Evolutionary conservation across 2,888 invertebrate genomes (phyloP).

Genomic region (Iselma pallidipennis): DNA sequence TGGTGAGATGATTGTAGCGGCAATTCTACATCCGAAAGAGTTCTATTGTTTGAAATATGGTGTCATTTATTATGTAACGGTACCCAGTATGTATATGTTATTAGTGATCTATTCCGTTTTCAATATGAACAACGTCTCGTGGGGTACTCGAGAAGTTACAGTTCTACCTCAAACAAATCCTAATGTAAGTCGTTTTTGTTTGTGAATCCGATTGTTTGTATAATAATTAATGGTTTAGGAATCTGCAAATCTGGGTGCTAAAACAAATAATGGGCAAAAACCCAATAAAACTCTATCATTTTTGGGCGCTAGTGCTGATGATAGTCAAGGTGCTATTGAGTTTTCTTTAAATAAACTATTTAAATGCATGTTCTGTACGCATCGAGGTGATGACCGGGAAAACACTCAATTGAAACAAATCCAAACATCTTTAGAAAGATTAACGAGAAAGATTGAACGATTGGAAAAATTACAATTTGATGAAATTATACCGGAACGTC

Average conservation of each 20-base stretch:
- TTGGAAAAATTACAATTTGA: slow-evolving; percentile 49
- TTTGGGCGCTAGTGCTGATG: slow-evolving; percentile 40
- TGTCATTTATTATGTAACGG: slow-evolving; percentile 84
- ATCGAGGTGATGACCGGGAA: slow-evolving; percentile 53
- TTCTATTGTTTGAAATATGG: slow-evolving; percentile 74
- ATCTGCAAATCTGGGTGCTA: slow-evolving; percentile 73
- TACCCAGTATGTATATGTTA: slow-evolving; percentile 94
- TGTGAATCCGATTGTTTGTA: not conserved
- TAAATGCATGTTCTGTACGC: slow-evolving; percentile 60
- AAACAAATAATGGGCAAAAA: slow-evolving; percentile 62
- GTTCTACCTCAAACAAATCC: slow-evolving; percentile 36
- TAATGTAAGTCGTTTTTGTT: slow-evolving; percentile 28
- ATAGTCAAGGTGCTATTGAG: slow-evolving; percentile 59
- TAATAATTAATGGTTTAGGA: slow-evolving; percentile 77
- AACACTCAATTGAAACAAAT: slow-evolving; percentile 52
- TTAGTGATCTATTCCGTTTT: slow-evolving; percentile 90
- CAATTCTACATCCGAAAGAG: slow-evolving; percentile 79
- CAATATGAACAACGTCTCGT: slow-evolving; percentile 90
- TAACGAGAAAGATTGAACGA: slow-evolving; percentile 54
- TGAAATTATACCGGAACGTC: slow-evolving; percentile 9
- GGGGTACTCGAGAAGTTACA: slow-evolving; percentile 89
- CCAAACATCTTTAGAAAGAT: slow-evolving; percentile 50
- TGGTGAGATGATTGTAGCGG: slow-evolving; percentile 67
- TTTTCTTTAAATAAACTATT: slow-evolving; percentile 61
- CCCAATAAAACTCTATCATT: slow-evolving; percentile 50